phyloP scores from a whole-genome alignment of 30 jellyfish, hydroid and myxozoan genomes.

The Hydractinia symbiolongicarpus region DNA sequence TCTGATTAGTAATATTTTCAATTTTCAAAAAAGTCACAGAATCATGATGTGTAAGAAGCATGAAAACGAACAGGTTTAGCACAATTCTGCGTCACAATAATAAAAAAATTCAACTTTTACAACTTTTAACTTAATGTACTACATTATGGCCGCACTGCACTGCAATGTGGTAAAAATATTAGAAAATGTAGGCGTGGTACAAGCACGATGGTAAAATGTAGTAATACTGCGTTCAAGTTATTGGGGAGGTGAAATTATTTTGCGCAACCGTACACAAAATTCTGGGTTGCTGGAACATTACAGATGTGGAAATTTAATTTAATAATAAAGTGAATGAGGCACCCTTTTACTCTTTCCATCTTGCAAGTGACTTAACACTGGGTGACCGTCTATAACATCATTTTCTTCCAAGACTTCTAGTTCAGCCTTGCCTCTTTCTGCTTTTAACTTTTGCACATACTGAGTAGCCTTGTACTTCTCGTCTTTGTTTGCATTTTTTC shows the following conservation, averaged over 20 bases:
- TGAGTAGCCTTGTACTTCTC: slow-evolving; percentile 92
- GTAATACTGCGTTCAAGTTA: neutral
- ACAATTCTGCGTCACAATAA: too few species aligned
- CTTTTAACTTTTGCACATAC: slow-evolving; percentile 60
- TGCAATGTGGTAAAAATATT: too few species aligned
- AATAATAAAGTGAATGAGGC: neutral
- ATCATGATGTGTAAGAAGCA: too few species aligned
- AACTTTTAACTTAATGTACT: too few species aligned
- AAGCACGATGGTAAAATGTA: neutral
- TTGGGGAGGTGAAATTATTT: too few species aligned
- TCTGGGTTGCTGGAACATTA: too few species aligned
- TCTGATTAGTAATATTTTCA: too few species aligned
- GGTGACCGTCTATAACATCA: slow-evolving; percentile 34
- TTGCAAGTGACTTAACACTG: slow-evolving; percentile 35
- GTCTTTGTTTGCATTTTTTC: slow-evolving; percentile 70
- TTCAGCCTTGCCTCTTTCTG: slow-evolving; percentile 72
- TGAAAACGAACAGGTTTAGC: too few species aligned
- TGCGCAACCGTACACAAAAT: too few species aligned
- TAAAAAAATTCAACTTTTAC: too few species aligned
- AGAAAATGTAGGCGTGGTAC: neutral
- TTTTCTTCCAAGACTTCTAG: slow-evolving; percentile 64
- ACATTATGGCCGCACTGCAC: too few species aligned
- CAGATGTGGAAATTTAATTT: neutral
- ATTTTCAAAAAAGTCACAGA: too few species aligned
- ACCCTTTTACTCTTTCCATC: slow-evolving; percentile 58